Conservation (phyloP, 1,140 invertebrate genomes). For the Diabrotica undecimpunctata region DNA sequence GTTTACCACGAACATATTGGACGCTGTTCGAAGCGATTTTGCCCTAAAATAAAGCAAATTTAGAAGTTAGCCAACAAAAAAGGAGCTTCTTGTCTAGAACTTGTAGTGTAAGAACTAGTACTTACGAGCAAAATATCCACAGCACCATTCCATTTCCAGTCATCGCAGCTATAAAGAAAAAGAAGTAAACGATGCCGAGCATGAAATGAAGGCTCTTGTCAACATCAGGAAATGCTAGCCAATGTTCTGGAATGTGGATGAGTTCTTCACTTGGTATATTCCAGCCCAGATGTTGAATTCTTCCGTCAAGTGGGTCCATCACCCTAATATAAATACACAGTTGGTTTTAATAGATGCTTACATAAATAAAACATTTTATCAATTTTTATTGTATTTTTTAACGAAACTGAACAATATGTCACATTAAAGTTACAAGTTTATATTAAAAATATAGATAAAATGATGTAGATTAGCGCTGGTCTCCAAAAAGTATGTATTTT, state of each 20-base stretch:
- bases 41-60: conserved; percentile 56
- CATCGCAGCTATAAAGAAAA: conserved; percentile 74
- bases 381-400: too few relatives aligned
- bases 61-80: too few relatives aligned
- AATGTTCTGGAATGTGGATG: conserved; percentile 73
- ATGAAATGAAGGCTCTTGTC: conserved; percentile 78
- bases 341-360: too few relatives aligned
- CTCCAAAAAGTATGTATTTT: too few relatives aligned
- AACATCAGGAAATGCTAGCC: conserved; percentile 75
- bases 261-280: conserved; percentile 73
- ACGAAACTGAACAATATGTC: not conserved
- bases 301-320: conserved; percentile 15
- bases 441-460: too few relatives aligned
- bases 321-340: conserved; percentile 11
- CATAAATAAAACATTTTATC: too few relatives aligned
- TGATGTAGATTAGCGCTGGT: too few relatives aligned
- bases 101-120: not conserved
- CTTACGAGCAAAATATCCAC: conserved; percentile 72
- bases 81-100: too few relatives aligned
- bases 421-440: not conserved
- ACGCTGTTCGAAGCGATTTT: conserved; percentile 78
- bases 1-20: conserved; percentile 87
- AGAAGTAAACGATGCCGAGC: conserved; percentile 72
- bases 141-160: conserved; percentile 84
- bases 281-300: conserved; percentile 56